phyloP scores from a whole-genome alignment of 2,888 invertebrate species.

The Lithophane socia region DNA sequence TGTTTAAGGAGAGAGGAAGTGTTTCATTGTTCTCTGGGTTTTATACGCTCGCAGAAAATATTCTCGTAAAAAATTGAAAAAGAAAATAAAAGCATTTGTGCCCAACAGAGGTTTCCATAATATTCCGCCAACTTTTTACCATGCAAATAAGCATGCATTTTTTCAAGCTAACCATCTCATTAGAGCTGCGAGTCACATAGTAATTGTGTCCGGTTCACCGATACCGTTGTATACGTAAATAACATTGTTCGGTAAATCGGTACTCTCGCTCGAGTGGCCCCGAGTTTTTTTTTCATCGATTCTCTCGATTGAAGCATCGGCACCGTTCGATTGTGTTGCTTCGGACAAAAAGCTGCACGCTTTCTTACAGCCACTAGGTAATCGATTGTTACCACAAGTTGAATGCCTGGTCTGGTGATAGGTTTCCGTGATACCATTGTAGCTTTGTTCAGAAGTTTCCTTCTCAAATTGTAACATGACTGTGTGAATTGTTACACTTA shows the following conservation, averaged over 20 bases:
- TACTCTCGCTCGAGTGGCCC: constrained; percentile 37
- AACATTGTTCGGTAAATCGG: constrained; percentile 60
- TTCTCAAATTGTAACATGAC: constrained; percentile 26
- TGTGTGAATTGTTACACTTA: constrained; percentile 19
- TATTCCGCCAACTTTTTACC: constrained; percentile 35
- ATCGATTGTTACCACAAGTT: constrained; percentile 60
- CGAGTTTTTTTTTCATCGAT: constrained; percentile 42
- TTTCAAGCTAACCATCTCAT: constrained; percentile 58
- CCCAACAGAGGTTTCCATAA: constrained; percentile 22
- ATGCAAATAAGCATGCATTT: constrained; percentile 55
- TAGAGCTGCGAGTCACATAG: constrained; percentile 69
- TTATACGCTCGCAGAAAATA: background rate
- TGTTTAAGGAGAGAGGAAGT: too few relatives aligned
- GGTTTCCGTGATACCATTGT: constrained; percentile 46
- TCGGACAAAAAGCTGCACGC: constrained; percentile 56
- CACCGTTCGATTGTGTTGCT: constrained; percentile 54
- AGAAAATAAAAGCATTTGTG: background rate
- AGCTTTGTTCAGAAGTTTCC: constrained; percentile 27
- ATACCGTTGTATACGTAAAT: constrained; percentile 71
- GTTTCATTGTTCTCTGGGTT: constrained; percentile 10
- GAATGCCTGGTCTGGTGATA: constrained; percentile 49
- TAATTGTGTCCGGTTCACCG: constrained; percentile 69
- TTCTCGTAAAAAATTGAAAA: background rate
- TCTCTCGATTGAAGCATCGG: constrained; percentile 47
- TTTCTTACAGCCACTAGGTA: constrained; percentile 59